Conservation (phyloP, 2,888 invertebrate genomes). For the Galeruca laticollis region DNA sequence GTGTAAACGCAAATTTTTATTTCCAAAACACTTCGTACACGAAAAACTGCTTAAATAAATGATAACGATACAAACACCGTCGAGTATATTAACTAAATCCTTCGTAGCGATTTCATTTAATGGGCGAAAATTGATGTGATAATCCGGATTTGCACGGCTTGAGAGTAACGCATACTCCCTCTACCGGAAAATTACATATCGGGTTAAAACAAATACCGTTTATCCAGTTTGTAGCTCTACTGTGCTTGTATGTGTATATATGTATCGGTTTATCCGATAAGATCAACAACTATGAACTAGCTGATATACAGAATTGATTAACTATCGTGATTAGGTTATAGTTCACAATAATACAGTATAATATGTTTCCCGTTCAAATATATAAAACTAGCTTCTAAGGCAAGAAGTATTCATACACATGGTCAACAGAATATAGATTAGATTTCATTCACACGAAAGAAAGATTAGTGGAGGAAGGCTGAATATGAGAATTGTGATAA, state of each 20-base stretch:
- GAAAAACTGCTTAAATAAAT: not conserved
- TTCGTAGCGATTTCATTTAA: constrained; percentile 2
- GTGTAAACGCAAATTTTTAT: not conserved
- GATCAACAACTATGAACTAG: not conserved
- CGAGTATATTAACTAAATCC: not conserved
- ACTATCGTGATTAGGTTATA: too few species aligned
- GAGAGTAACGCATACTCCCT: constrained; percentile 7
- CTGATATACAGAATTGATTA: not conserved
- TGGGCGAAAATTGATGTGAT: constrained; percentile 4
- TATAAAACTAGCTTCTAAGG: too few species aligned
- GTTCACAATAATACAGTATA: too few species aligned
- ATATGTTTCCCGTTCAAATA: too few species aligned
- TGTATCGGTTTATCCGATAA: not conserved
- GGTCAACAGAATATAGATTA: too few species aligned
- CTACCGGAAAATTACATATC: constrained; percentile 8
- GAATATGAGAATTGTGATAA: too few species aligned
- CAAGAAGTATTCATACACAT: too few species aligned
- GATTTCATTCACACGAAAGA: too few species aligned
- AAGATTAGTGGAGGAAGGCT: too few species aligned
- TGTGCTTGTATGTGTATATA: constrained; percentile 8
- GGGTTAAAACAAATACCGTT: constrained; percentile 7
- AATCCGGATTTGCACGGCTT: constrained; percentile 6
- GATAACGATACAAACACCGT: not conserved
- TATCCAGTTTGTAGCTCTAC: not conserved
- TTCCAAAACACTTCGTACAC: not conserved